Evolutionary conservation across 2,113 vertebrate species (phyloP).

Genomic region (Crotalus horridus): DNA sequence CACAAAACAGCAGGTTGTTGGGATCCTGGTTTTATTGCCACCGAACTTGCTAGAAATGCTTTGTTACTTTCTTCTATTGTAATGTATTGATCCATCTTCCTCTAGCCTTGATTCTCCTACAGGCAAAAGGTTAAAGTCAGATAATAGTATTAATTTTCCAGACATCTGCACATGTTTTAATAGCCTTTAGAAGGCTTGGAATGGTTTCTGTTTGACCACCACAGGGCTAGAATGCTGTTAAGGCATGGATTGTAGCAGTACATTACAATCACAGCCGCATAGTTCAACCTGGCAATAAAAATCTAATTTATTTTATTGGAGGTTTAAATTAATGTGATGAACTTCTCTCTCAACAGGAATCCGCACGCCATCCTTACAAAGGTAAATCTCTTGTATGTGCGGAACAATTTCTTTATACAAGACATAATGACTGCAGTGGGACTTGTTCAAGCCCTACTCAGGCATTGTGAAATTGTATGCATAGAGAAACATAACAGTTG

Average conservation of each 20-base stretch:
- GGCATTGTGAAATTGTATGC: not conserved
- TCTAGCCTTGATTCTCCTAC: conserved; percentile 64
- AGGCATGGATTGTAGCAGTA: conserved; percentile 67
- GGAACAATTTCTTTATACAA: not conserved
- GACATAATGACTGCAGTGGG: not conserved
- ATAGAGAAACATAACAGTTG: not conserved
- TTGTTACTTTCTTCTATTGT: conserved; percentile 52
- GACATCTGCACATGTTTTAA: conserved; percentile 78
- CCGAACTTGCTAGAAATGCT: conserved; percentile 47
- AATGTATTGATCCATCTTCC: conserved; percentile 70
- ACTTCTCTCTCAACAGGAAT: conserved; percentile 47
- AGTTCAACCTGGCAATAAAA: conserved; percentile 63
- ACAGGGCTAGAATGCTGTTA: conserved; percentile 76
- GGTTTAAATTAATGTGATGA: conserved; percentile 65
- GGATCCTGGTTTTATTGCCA: conserved; percentile 35
- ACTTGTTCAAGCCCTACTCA: not conserved
- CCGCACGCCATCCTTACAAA: conserved; percentile 30
- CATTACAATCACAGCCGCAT: conserved; percentile 64
- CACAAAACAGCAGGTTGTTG: conserved; percentile 16
- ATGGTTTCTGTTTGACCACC: conserved; percentile 71
- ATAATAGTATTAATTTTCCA: conserved; percentile 81
- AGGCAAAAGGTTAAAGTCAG: conserved; percentile 72
- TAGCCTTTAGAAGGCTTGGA: conserved; percentile 73
- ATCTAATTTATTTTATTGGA: conserved; percentile 69
- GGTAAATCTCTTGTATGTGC: conserved; percentile 13